Base-by-base conservation (phyloP, 2,888 invertebrate genomes). In the Syrista parreyssii region DNA sequence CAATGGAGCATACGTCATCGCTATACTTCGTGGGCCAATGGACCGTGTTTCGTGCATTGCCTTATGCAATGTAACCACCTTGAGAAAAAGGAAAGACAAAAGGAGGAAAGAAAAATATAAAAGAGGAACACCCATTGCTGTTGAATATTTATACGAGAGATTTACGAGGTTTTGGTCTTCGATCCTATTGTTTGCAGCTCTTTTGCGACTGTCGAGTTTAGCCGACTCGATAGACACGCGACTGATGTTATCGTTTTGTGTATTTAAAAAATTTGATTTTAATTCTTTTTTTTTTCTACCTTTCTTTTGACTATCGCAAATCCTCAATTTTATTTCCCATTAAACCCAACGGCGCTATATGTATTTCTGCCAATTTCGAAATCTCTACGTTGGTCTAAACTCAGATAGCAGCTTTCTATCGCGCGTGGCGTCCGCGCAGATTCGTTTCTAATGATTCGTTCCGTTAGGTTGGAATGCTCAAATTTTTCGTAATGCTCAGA, bases 21-120 rank as follows among this genome's bases (percentile, higher is more conserved):
- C 55, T 23, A 23, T 55, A 6, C 23, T 23, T 23, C 55, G 55
- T 23, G 55, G 55, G 55, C 55, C 55, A 55, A 55, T 55, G 55
- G 55, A 55, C 55, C 55, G 55, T 55, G 55, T 55, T 74, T 74
- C 74, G 74, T 35, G 71, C 71, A 33, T 71, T 33, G 31, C 30
- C 31, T 71, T 71, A 33, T 74, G 74, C 30, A 74, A 74, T 30
- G 74, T 35, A n/a, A 12, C 36, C 33, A n/a, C 36, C 33, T 72
- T 30, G 33, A 30, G 33, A 23, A 23, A 78, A 55, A 15, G 30
- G 40, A 31, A 78, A 15, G 12, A 77, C 12, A 30, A 33, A 35
- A 23, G 15, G 40, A 40, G 4, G 15, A 9, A 23, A 23, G 4
- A 4, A 12, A 15, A 12, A 36, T 12, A 36, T 12, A 6, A 55